Percentiles rank a stretch among this genome's conserved stretches.
phyloP scores from a whole-genome alignment of 2,113 vertebrate species.

The Channa argus region DNA sequence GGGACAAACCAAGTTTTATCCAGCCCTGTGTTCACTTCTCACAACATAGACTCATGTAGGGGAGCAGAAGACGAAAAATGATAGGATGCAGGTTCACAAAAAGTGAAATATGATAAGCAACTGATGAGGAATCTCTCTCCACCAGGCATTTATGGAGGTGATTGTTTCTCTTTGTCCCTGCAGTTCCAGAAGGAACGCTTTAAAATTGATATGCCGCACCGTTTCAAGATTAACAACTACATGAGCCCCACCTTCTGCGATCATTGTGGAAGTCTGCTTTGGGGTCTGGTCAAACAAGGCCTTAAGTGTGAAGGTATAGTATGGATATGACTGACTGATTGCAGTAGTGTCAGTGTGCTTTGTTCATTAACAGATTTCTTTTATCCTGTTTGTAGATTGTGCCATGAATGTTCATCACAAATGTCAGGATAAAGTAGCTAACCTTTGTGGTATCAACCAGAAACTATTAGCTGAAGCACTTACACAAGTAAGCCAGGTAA shows the following conservation, averaged over 20 bases:
- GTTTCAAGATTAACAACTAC: constrained; percentile 96
- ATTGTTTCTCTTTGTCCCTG: constrained; percentile 45
- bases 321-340: not conserved
- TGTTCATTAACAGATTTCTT: not conserved
- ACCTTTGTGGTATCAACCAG: constrained; percentile 99
- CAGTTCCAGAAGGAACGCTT: constrained; percentile 99
- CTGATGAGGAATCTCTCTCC: not conserved
- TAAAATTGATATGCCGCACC: constrained; percentile 98
- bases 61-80: not conserved
- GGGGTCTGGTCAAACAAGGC: constrained; percentile 97
- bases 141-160: not conserved
- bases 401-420: constrained; percentile 98
- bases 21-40: constrained; percentile 3
- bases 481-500: constrained; percentile 95
- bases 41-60: constrained; percentile 13
- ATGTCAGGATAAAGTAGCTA: constrained; percentile 97
- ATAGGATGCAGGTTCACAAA: not conserved
- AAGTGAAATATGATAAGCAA: constrained; percentile 37
- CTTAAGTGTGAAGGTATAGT: constrained; percentile 97
- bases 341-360: not conserved
- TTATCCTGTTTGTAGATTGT: constrained; percentile 85
- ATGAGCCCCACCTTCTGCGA: constrained; percentile 99
- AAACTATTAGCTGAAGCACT: constrained; percentile 97
- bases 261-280: constrained; percentile 97
- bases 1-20: constrained; percentile 4